A percentile compares a stretch with the other conserved stretches of the same genome.
Evolutionary conservation across 2,113 vertebrate species (phyloP).

Genomic region (Rhinogobius similis): DNA sequence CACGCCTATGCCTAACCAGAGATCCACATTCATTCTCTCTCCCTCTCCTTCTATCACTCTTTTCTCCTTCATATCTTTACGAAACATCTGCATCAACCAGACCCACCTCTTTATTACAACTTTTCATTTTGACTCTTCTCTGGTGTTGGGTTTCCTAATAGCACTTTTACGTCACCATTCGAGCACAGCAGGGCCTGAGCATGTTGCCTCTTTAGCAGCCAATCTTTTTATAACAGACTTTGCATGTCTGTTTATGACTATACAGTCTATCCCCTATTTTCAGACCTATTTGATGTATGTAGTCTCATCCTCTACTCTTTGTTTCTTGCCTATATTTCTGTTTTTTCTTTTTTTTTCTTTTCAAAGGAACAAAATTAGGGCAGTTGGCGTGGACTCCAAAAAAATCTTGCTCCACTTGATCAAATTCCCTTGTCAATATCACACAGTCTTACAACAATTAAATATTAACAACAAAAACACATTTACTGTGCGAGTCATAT

Average conservation of each 20-base stretch:
- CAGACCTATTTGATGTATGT: slow-evolving; percentile 56
- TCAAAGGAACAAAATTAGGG: slow-evolving; percentile 79
- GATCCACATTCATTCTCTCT: slow-evolving; percentile 55
- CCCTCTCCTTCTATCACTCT: slow-evolving; percentile 37
- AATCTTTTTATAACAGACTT: slow-evolving; percentile 66
- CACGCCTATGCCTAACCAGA: slow-evolving; percentile 74
- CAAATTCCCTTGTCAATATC: slow-evolving; percentile 65
- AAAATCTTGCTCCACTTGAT: slow-evolving; percentile 69
- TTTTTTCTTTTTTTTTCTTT: slow-evolving; percentile 56
- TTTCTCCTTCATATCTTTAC: slow-evolving; percentile 42
- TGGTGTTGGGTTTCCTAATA: slow-evolving; percentile 63
- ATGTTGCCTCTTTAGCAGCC: slow-evolving; percentile 60
- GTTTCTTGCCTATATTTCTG: slow-evolving; percentile 52
- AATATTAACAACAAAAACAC: slow-evolving; percentile 59
- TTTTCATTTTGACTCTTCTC: slow-evolving; percentile 33
- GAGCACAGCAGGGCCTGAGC: slow-evolving; percentile 53
- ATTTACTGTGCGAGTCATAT: slow-evolving; percentile 52
- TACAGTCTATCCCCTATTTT: slow-evolving; percentile 61
- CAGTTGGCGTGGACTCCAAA: slow-evolving; percentile 84
- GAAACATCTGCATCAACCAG: slow-evolving; percentile 27
- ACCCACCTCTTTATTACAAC: slow-evolving; percentile 31
- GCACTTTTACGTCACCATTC: slow-evolving; percentile 53
- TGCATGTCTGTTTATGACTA: slow-evolving; percentile 74
- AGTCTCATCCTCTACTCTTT: slow-evolving; percentile 60
- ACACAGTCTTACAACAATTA: slow-evolving; percentile 69